phyloP scores from a whole-genome alignment of 2,113 vertebrate genomes.

The Malurus cyaneus region DNA sequence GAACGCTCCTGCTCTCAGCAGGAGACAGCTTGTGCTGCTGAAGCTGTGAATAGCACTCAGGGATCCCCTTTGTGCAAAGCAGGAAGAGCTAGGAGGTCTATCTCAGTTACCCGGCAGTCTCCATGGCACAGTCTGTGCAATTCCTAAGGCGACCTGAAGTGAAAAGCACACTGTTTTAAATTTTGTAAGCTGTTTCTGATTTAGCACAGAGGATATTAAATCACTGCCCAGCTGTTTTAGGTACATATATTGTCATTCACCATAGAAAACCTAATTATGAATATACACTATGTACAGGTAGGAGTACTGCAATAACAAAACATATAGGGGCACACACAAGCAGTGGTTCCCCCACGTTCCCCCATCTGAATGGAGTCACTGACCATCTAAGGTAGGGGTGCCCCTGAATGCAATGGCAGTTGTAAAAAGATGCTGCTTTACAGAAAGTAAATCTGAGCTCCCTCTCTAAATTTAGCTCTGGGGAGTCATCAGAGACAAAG shows the following conservation, averaged over 20 bases:
- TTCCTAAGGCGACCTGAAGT: not conserved
- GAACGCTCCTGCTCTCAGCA: not conserved
- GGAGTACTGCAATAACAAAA: not conserved
- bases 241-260: not conserved
- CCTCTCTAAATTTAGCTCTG: slow-evolving; percentile 16
- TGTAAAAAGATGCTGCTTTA: not conserved
- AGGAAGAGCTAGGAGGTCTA: not conserved
- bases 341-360: not conserved
- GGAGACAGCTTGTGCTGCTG: not conserved
- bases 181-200: not conserved
- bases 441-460: not conserved
- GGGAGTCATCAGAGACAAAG: not conserved
- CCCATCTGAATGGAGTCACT: not conserved
- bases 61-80: not conserved
- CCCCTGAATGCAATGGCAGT: not conserved
- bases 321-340: accelerated
- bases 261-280: not conserved
- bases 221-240: not conserved
- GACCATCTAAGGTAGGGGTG: not conserved
- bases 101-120: not conserved
- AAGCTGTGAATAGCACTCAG: not conserved
- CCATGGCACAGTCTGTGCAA: not conserved
- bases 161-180: not conserved
- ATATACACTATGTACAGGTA: not conserved
- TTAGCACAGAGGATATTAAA: not conserved